Evolutionary conservation across 2,797 vertebrate species (phyloP).

Genomic region (Martes flavigula): DNA sequence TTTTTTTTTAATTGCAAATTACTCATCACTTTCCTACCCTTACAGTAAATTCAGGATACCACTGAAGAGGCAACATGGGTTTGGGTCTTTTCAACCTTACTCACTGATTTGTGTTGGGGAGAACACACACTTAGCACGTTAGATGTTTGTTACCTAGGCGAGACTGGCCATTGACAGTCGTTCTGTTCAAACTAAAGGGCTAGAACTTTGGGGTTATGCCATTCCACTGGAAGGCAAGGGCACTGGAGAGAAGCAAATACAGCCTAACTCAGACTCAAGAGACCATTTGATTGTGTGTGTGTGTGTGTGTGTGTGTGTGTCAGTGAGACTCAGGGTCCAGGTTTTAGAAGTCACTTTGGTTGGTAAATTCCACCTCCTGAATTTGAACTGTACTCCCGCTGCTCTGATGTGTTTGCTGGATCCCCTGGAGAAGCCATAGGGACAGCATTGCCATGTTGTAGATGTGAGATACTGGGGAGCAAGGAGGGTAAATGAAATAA

Average conservation of each 20-base stretch:
- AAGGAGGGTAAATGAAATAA: background rate
- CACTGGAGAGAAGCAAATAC: background rate
- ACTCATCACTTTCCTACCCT: background rate
- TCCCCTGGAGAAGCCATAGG: background rate
- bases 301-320: background rate
- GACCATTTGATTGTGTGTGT: background rate
- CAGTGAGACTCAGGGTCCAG: background rate
- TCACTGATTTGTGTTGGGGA: background rate
- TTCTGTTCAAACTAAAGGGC: background rate
- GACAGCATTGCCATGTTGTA: background rate
- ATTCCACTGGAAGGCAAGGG: background rate
- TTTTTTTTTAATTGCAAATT: background rate
- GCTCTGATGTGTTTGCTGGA: background rate
- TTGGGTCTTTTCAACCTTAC: background rate
- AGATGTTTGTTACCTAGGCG: background rate
- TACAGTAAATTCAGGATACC: background rate
- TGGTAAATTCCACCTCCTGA: background rate
- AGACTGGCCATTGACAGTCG: background rate
- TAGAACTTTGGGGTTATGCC: background rate
- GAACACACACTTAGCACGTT: background rate
- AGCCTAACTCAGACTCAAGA: background rate
- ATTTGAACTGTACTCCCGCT: background rate
- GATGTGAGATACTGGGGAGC: background rate
- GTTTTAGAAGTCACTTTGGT: background rate
- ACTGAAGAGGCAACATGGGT: rapidly evolving